Percentiles rank a stretch among this genome's conserved stretches.
phyloP scores from a whole-genome alignment of 2,888 invertebrate genomes.

The Spodoptera picta region DNA sequence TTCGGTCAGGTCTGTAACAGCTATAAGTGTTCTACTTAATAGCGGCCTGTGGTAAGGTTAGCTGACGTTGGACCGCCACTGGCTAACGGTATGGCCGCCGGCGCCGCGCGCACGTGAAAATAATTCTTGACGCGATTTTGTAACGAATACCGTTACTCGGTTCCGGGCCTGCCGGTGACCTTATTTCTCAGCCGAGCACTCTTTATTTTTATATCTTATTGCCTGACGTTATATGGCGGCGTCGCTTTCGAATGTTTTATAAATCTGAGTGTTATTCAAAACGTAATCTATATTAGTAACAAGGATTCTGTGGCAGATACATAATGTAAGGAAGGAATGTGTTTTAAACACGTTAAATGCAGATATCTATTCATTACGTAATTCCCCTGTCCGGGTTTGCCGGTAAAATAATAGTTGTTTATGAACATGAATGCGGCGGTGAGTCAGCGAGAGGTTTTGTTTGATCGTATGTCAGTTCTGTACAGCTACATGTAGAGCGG shows the following conservation, averaged over 20 bases:
- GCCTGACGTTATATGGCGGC: slow-evolving; percentile 71
- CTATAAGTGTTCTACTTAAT: slow-evolving; percentile 74
- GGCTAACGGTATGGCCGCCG: slow-evolving; percentile 79
- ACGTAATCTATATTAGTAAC: slow-evolving; percentile 24
- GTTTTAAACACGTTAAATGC: slow-evolving; percentile 36
- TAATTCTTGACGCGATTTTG: slow-evolving; percentile 88
- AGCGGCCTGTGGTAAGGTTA: slow-evolving; percentile 68
- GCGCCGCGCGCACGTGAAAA: slow-evolving; percentile 85
- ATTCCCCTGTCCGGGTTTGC: slow-evolving; percentile 57
- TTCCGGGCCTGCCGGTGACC: slow-evolving; percentile 87
- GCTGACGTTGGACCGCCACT: slow-evolving; percentile 69
- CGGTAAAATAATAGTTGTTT: slow-evolving; percentile 68
- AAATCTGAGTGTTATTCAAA: slow-evolving; percentile 59
- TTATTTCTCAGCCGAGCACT: slow-evolving; percentile 83
- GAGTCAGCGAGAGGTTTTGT: slow-evolving; percentile 74
- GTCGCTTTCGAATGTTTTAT: slow-evolving; percentile 60
- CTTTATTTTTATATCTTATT: slow-evolving; percentile 85
- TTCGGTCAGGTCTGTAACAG: slow-evolving; percentile 54
- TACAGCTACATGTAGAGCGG: slow-evolving; percentile 58
- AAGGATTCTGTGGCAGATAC: slow-evolving; percentile 8
- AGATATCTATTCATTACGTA: slow-evolving; percentile 58
- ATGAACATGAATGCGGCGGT: slow-evolving; percentile 59
- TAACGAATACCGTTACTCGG: slow-evolving; percentile 86
- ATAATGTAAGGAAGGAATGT: slow-evolving; percentile 15
- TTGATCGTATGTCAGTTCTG: slow-evolving; percentile 69